phyloP scores from a whole-genome alignment of 2,797 vertebrate genomes.

The Tamandua tetradactyla region DNA sequence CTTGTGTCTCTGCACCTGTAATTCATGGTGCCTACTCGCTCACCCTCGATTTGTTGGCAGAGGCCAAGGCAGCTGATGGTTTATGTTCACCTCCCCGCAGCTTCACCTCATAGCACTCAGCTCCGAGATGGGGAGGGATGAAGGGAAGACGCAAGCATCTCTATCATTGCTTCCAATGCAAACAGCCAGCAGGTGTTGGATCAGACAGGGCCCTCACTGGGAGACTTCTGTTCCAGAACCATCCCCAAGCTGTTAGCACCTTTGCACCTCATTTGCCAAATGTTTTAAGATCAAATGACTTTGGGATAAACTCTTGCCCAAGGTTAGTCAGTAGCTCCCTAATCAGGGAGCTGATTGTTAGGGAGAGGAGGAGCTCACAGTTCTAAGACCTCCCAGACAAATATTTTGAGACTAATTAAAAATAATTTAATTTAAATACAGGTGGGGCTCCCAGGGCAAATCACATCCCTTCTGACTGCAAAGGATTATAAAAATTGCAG shows the following conservation, averaged over 20 bases:
- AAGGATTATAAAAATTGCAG: neutral
- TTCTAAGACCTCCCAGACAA: conserved; percentile 19
- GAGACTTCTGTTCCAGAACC: conserved; percentile 51
- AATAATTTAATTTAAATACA: conserved; percentile 42
- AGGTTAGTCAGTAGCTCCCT: neutral
- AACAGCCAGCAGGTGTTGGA: neutral
- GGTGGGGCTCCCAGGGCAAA: neutral
- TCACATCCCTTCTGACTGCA: neutral
- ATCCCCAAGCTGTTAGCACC: conserved; percentile 31
- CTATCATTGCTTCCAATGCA: neutral
- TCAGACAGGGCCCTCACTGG: neutral
- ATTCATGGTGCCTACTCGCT: neutral
- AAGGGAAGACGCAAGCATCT: neutral
- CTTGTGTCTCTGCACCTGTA: conserved; percentile 63
- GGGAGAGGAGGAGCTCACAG: neutral
- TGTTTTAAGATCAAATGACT: conserved; percentile 27
- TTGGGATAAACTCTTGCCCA: conserved; percentile 42
- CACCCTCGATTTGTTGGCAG: conserved; percentile 37
- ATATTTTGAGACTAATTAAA: conserved; percentile 19
- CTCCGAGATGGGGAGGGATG: neutral
- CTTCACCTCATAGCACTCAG: neutral
- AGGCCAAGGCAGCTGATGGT: neutral
- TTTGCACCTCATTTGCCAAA: conserved; percentile 18
- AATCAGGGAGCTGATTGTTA: neutral
- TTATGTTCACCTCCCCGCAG: neutral